Evolutionary conservation across 2,888 invertebrate species (phyloP).

Genomic region (Lepidochitona cinerea): DNA sequence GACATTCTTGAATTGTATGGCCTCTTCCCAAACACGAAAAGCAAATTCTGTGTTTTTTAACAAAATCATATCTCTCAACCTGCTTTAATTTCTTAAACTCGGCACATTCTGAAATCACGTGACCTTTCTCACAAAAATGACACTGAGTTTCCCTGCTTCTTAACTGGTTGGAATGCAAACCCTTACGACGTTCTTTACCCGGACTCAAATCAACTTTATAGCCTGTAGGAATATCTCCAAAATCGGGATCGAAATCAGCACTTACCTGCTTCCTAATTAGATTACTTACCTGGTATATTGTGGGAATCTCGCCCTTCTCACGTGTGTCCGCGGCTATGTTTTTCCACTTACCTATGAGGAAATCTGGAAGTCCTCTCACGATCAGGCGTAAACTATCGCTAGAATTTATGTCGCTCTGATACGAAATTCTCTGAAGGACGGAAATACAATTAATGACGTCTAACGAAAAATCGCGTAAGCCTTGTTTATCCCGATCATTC

Average conservation of each 20-base stretch:
- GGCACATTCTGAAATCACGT: constrained; percentile 11
- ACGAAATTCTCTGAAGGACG: background rate
- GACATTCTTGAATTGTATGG: too few species aligned
- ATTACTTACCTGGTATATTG: background rate
- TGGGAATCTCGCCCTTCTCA: background rate
- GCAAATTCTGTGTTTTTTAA: constrained; percentile 2
- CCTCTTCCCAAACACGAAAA: too few species aligned
- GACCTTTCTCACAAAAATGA: background rate
- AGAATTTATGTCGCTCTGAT: background rate
- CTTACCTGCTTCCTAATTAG: constrained; percentile 12
- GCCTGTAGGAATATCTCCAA: constrained; percentile 10
- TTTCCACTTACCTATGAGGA: constrained; percentile 6
- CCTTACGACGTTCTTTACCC: background rate
- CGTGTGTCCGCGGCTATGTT: background rate
- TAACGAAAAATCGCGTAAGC: background rate
- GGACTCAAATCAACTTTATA: background rate
- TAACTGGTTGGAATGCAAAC: background rate
- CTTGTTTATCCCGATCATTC: background rate
- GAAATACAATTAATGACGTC: constrained; percentile 9
- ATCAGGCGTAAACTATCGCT: background rate
- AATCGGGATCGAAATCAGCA: constrained; percentile 18
- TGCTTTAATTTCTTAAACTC: background rate
- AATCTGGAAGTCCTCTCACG: background rate
- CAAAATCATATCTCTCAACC: background rate
- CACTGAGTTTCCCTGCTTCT: background rate